Evolutionary conservation across 2,113 vertebrate species (phyloP), one percentile per base, ranked within the genome.

Genomic region (Motacilla alba): DNA sequence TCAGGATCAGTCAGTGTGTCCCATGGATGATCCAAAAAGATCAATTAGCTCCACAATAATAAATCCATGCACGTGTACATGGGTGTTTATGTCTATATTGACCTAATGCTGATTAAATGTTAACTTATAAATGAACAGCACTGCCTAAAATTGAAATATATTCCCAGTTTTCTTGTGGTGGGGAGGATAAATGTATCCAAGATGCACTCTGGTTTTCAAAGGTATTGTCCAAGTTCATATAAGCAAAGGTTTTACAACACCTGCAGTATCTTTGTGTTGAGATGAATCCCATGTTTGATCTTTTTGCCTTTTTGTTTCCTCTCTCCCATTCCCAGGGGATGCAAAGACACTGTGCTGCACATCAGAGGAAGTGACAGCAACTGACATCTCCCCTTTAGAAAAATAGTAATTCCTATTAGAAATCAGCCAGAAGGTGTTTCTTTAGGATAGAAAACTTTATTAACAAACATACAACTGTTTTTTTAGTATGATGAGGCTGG

Each of bases 341-440:
- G 15, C 3, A n/a, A 35, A 55, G 35, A 76, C 41, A 20, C 63
- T 5, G 11, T 23, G 35, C 35, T 56, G 56, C 17, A 15, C 47
- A 62, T 43, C 17, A 62, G n/a, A 46, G 31, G 31, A 67, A 83
- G 8, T 19, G 26, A 68, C 47, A 69, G n/a, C 12, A 69, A 56
- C 3, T 47, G 50, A 50, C 18, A 50, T 2, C 4, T 4, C 5
- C 14, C 22, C 26, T 14, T 24, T 0, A n/a, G 17, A 22, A 47
- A 85, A 43, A 21, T 0, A 53, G 0, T 4, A 6, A 72, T 14
- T 43, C 11, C 7, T 15, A 19, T 4, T 26, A 59, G 16, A n/a
- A n/a, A 63, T 7, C 39, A 19, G 7, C 9, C 31, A 7, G 28
- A 21, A 21, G 52, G 26, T 1, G 7, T 43, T 58, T 50, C 30